Evolutionary conservation across 2,888 invertebrate genomes (phyloP), one percentile per base, ranked within the genome.

Genomic region (Scrobipalpa atriplicella): DNA sequence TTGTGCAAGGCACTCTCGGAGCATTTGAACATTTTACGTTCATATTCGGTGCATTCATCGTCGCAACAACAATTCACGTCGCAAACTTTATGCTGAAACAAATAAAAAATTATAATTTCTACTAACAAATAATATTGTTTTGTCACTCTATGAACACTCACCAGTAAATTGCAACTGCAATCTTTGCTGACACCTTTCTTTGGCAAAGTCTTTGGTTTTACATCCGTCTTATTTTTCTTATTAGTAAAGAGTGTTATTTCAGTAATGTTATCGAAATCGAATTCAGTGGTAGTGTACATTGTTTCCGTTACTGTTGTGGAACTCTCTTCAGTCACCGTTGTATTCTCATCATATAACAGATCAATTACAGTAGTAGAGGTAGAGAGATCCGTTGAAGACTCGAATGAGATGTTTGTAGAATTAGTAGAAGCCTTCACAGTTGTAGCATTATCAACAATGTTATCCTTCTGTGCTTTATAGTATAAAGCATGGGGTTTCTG

Each of bases 41-140:
- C 95, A 64, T 88, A 86, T 36, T 88, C 84, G 10, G 93, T 87
- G 79, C 97, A 98, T 75, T 97, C 96, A 61, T 76, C 78, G 83
- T 98, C 97, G 83, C 98, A 98, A 80, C 97, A 97, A 80, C 97
- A 98, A 82, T 97, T 96, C 65, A 97, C 93, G 85, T 98, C 97
- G 86, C 98, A 98, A 47, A 91, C 87, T 73, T 92, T 87, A 62
- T 86, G 85, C 95, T 96, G 83, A 21, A 69, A 21, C 16, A 51
- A 68, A 58, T 0, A 52, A 64, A 9, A 3, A 29, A 29, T 3
- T 29, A 29, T 3, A 29, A 29, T 29, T 29, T 5, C 16, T 18
- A 18, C 2, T 6, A 51, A 16, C 2, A n/a, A 47, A 16, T 51
- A 51, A n/a, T 6, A 19, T 18, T 18, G 5, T 52, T 10, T 52